phyloP scores from a whole-genome alignment of 2,888 invertebrate species.

The Acleris laterana region DNA sequence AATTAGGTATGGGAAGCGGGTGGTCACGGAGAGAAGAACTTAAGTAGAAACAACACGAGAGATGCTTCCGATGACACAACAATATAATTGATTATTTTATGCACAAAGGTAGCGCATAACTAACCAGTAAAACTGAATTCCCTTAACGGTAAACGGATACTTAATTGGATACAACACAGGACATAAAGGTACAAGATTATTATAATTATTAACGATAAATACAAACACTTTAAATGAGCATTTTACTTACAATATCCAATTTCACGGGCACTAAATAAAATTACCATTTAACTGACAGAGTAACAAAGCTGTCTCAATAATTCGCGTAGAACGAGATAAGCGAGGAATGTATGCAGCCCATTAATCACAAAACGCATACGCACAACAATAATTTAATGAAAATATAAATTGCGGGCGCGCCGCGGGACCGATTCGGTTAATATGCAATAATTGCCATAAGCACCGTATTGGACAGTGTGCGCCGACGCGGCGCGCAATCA shows the following conservation, averaged over 20 bases:
- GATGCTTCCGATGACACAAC: too few species aligned
- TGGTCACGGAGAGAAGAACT: too few species aligned
- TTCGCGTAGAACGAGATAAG: constrained; percentile 71
- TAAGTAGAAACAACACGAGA: too few species aligned
- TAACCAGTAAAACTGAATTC: too few species aligned
- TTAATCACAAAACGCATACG: constrained; percentile 66
- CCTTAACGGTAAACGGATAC: too few species aligned
- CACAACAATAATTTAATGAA: constrained; percentile 54
- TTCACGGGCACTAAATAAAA: constrained; percentile 82
- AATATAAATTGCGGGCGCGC: constrained; percentile 43
- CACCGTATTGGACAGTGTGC: constrained; percentile 49
- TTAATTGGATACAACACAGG: constrained; percentile 48
- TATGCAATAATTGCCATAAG: constrained; percentile 70
- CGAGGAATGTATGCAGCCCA: constrained; percentile 58
- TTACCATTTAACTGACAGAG: constrained; percentile 73
- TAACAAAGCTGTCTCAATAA: constrained; percentile 80
- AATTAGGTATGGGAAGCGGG: too few species aligned
- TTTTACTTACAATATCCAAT: constrained; percentile 61
- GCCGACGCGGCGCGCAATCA: constrained; percentile 58
- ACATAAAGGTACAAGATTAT: constrained; percentile 44
- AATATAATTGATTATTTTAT: too few species aligned
- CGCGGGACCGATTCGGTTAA: constrained; percentile 70
- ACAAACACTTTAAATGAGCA: constrained; percentile 51
- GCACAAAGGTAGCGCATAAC: too few species aligned
- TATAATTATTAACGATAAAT: constrained; percentile 47